A percentile compares a stretch with the other conserved stretches of the same genome.
phyloP scores from a whole-genome alignment of 2,888 invertebrate species.

The Drosophila subsilvestris region DNA sequence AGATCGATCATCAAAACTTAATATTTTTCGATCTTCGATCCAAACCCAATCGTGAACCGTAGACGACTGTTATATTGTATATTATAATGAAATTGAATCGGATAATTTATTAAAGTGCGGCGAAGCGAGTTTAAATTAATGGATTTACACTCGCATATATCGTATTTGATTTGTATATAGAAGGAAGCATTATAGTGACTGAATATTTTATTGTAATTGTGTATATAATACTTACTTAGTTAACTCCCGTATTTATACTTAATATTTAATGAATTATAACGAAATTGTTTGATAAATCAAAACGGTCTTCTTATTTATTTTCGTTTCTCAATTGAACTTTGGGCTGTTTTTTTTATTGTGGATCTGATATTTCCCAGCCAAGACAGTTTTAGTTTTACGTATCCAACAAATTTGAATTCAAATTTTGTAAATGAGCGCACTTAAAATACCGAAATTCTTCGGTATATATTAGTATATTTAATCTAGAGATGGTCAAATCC shows the following conservation, averaged over 20 bases:
- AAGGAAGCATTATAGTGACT: conserved; percentile 80
- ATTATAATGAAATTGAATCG: conserved; percentile 57
- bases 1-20: conserved; percentile 19
- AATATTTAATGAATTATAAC: conserved; percentile 78
- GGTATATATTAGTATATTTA: too few relatives aligned
- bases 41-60: conserved; percentile 15
- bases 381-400: too few relatives aligned
- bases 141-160: conserved; percentile 42
- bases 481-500: too few relatives aligned
- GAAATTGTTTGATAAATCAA: conserved; percentile 69
- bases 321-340: too few relatives aligned
- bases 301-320: not conserved
- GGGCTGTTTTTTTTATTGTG: too few relatives aligned
- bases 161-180: conserved; percentile 73
- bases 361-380: too few relatives aligned
- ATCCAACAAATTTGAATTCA: too few relatives aligned
- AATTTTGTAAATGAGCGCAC: too few relatives aligned
- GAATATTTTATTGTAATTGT: conserved; percentile 79
- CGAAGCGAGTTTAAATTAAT: conserved; percentile 61
- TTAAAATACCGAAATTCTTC: too few relatives aligned
- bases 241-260: conserved; percentile 77
- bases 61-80: conserved; percentile 69
- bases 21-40: conserved; percentile 30
- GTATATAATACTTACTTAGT: conserved; percentile 78
- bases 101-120: conserved; percentile 68